phyloP scores from a whole-genome alignment of 2,113 vertebrate genomes.

The Toxotes jaculatrix region DNA sequence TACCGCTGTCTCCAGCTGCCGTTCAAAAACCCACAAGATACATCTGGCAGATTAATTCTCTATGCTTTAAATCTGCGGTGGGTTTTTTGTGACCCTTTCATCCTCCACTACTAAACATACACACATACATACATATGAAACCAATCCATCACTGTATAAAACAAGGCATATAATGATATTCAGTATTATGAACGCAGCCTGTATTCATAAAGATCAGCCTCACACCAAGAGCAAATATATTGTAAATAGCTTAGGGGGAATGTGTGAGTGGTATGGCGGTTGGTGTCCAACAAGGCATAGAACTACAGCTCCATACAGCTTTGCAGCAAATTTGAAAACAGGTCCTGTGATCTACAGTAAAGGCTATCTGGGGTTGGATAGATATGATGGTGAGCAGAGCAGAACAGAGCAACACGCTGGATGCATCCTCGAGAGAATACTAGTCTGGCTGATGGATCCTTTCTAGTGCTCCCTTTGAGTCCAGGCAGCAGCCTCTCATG shows the following conservation, averaged over 20 bases:
- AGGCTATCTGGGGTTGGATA: conserved; percentile 71
- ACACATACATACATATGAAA: conserved; percentile 14
- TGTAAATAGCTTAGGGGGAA: conserved; percentile 44
- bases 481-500: conserved; percentile 55
- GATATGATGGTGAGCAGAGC: conserved; percentile 73
- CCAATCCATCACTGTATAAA: conserved; percentile 30
- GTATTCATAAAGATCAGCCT: conserved; percentile 22
- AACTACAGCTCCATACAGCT: conserved; percentile 58
- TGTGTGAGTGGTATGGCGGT: conserved; percentile 26
- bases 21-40: conserved; percentile 66
- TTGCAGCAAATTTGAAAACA: conserved; percentile 67
- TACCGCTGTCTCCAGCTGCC: conserved; percentile 59
- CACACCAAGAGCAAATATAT: conserved; percentile 20
- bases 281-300: conserved; percentile 63
- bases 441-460: conserved; percentile 75
- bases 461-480: conserved; percentile 73
- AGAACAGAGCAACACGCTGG: conserved; percentile 68
- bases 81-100: conserved; percentile 54
- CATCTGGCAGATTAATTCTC: conserved; percentile 43
- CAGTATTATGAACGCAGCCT: conserved; percentile 32
- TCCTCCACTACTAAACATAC: conserved; percentile 32
- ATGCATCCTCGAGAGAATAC: conserved; percentile 71
- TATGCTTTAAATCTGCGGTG: conserved; percentile 35
- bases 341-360: conserved; percentile 72
- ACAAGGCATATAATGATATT: conserved; percentile 26